phyloP scores from a whole-genome alignment of 2,797 vertebrate species.

The Sebastes glaucus region DNA sequence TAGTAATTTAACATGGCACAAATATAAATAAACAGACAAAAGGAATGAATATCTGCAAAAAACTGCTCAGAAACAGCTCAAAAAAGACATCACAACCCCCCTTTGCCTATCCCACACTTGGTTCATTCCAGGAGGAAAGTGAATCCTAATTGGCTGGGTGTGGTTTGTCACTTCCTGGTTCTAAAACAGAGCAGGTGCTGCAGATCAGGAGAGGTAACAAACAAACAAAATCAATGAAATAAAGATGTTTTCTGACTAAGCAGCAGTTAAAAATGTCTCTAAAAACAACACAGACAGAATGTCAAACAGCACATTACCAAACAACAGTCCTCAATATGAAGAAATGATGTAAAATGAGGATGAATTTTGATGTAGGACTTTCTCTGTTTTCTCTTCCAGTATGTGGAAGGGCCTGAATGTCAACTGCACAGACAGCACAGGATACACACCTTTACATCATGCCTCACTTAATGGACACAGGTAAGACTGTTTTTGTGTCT shows the following conservation, averaged over 20 bases:
- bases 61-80: neutral
- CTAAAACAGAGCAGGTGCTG: neutral
- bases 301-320: neutral
- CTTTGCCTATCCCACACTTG: neutral
- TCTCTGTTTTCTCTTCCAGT: constrained; percentile 77
- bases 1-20: neutral
- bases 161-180: neutral
- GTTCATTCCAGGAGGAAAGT: neutral
- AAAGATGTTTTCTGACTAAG: neutral
- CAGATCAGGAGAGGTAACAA: neutral
- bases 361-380: neutral
- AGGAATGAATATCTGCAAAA: neutral
- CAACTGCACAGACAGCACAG: constrained; percentile 95
- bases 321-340: neutral
- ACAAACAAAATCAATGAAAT: neutral
- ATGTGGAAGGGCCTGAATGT: constrained; percentile 98
- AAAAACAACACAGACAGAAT: neutral
- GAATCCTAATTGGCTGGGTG: neutral
- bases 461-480: constrained; percentile 97
- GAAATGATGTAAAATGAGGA: neutral
- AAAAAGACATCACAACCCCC: neutral
- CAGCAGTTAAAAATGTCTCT: neutral
- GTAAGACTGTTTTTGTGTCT: constrained; percentile 68
- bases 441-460: constrained; percentile 96
- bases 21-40: neutral